Evolutionary conservation across 1,140 invertebrate genomes (phyloP), one percentile per base, ranked within the genome.

Genomic region (Eupristina koningsbergeri): DNA sequence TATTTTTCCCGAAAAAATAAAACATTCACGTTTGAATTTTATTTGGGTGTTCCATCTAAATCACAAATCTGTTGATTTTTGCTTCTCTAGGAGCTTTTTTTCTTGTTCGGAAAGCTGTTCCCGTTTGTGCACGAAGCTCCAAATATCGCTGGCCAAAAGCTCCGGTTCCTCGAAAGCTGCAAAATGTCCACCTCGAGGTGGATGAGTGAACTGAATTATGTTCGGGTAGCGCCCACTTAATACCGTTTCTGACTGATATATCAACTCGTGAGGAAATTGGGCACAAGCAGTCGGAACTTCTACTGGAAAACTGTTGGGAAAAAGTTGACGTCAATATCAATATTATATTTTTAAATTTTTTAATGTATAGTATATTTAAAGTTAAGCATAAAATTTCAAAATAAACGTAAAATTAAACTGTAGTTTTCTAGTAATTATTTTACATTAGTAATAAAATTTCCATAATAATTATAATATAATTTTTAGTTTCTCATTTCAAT

Each of bases 171-270:
- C 96, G 84, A 98, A 94, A 0, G 96, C 97, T 15, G 96, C 95
- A 89, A 98, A 98, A 91, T 98, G 97, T 3, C 97, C 97, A 3
- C 97, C 97, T 13, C 94, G 92, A 5, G 92, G 86, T 39, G 94
- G 86, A 76, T 95, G 92, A 1, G 93, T 95, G 5, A 93, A 93
- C 64, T 95, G 94, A 7, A 96, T 91, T 11, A 96, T 85, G 88
- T 96, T 96, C 0, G 86, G 87, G 87, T 93, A 96, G 86, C 94
- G 95, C 1, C 93, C 90, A 75, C 91, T 90, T 5, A 96, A 85
- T 26, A 95, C 87, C 61, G 91, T 93, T 78, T 96, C 93, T 0
- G 95, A 93, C 19, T 89, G 83, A 80, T 94, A 94, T 0, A 89
- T 1, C 0, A 96, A 80, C 89, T 97, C 96, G 69, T 96, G 75